Evolutionary conservation across 2,797 vertebrate species (phyloP), one percentile per base, ranked within the genome.

Genomic region (Menidia menidia): DNA sequence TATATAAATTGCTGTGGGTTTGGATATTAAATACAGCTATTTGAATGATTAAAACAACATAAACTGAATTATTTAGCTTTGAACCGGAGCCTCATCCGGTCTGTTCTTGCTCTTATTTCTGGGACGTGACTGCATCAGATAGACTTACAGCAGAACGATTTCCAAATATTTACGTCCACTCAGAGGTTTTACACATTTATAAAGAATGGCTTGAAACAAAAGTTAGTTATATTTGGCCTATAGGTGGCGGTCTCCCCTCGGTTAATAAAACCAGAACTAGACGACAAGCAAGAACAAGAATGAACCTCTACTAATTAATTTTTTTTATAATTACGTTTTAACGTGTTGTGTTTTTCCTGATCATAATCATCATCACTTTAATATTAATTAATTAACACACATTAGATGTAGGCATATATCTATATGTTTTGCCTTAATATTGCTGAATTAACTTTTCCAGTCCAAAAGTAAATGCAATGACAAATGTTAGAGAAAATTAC

Each of bases 171-270:
- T 5, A 19, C 1, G 6, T 52, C 4, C 30, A 13, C 25, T 4
- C 4, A 14, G 35, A 10, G 13, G 8, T 15, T 14, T 33, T 3
- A 19, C 16, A 9, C 13, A 3, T 45, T 12, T n/a, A 33, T 30
- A 16, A 14, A 4, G 12, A 25, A 7, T 12, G 12, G 3, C 10
- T 41, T 12, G 9, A n/a, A 16, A 57, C 8, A 32, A 61, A 35
- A 51, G 6, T 39, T 4, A 43, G 14, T 41, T 18, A 4, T 35
- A 1, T 71, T 68, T 83, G 63, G 52, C 89, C 91, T 68, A 5
- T 73, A 91, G 91, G 67, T 85, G 91, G 90, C 88, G 84, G 76
- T 84, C 50, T 88, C 30, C 53, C 64, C 77, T 64, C 66, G 82
- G 43, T 25, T 9, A 44, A 48, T 16, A 35, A 64, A 61, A 67